A percentile compares a stretch with the other conserved stretches of the same genome.
These are phyloP conservation scores for Peucedramus taeniatus DNA, from an alignment of 2,113 vertebrate species.

Conservation along the genomic window DNA sequence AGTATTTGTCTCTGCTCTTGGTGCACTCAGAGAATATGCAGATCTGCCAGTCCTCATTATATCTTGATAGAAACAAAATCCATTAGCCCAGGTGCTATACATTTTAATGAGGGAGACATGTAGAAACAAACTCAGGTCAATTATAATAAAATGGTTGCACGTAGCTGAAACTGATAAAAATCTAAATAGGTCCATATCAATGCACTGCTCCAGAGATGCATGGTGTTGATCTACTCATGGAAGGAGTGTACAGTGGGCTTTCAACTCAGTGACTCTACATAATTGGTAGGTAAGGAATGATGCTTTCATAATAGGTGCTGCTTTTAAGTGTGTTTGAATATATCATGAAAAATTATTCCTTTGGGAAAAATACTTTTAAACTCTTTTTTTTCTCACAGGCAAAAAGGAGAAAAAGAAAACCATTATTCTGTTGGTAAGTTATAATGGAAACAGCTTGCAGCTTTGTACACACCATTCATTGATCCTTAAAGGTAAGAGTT, in stretches of 20 bases:
- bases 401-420: neutral
- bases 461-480: neutral
- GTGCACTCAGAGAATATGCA: slow-evolving; percentile 51
- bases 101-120: slow-evolving; percentile 69
- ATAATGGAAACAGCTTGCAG: neutral
- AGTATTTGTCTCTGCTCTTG: slow-evolving; percentile 60
- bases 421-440: neutral
- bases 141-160: slow-evolving; percentile 62
- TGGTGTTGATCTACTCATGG: neutral
- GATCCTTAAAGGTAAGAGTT: neutral
- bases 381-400: neutral
- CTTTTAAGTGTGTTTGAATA: neutral
- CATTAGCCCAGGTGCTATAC: slow-evolving; percentile 67
- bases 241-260: neutral
- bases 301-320: neutral
- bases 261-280: neutral
- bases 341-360: neutral
- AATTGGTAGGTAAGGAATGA: neutral
- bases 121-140: slow-evolving; percentile 68
- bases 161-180: slow-evolving; percentile 62
- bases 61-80: slow-evolving; percentile 69
- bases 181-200: slow-evolving; percentile 46
- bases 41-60: slow-evolving; percentile 72
- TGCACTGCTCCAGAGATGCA: neutral
- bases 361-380: neutral